Conservation (phyloP, 37 sponge, comb jelly and placozoan genomes). For the Aplysina aerophoba region DNA sequence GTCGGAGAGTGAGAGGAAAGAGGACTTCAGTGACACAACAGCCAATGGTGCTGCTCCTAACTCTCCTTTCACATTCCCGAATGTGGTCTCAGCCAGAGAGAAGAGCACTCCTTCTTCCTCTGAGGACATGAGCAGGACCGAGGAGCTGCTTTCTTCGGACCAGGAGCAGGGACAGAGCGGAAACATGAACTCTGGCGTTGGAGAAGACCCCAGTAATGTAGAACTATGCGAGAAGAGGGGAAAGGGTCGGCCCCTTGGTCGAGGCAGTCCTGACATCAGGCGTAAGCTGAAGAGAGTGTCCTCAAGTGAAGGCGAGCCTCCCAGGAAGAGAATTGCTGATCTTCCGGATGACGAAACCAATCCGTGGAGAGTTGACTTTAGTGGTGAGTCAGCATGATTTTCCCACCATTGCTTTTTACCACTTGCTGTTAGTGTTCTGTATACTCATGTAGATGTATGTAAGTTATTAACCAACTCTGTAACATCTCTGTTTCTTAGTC, state of each 20-base stretch:
- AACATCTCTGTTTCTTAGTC: no score
- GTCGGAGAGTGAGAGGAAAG: slow-evolving; percentile 38
- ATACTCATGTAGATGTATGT: no score
- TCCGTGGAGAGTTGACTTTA: slow-evolving; percentile 22
- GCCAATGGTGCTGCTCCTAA: background rate
- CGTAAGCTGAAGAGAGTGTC: background rate
- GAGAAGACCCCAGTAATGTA: background rate
- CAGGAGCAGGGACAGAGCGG: no score
- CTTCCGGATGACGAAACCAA: slow-evolving; percentile 1
- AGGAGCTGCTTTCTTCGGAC: no score
- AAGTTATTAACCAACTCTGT: no score
- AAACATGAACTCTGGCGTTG: background rate
- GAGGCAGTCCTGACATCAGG: slow-evolving; percentile 1
- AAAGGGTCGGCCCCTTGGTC: background rate
- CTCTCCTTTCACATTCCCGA: no score
- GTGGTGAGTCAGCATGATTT: background rate
- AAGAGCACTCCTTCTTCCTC: no score
- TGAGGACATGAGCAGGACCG: no score
- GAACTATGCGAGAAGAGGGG: background rate
- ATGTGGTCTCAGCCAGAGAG: no score
- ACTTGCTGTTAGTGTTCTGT: no score
- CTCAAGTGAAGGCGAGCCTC: background rate
- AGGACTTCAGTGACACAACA: slow-evolving; percentile 34
- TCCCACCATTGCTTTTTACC: no score
- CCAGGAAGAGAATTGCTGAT: slow-evolving; percentile 9